These are phyloP conservation scores for Drosophila niveifrons DNA, from an alignment of 2,888 invertebrate species.

Conservation along the genomic window DNA sequence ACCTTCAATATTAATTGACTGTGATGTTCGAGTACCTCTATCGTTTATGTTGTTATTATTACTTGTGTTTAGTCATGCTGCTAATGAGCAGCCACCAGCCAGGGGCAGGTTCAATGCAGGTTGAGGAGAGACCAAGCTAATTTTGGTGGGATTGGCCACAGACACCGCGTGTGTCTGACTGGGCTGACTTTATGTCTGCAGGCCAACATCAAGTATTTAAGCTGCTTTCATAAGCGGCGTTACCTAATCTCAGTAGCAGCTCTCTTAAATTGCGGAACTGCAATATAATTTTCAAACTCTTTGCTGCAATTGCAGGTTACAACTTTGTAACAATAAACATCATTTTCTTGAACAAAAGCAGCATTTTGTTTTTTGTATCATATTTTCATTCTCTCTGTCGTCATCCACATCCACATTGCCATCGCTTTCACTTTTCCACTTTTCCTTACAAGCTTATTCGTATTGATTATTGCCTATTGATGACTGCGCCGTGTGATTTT, in stretches of 20 bases:
- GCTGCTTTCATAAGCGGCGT: slow-evolving; percentile 51
- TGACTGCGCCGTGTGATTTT: slow-evolving; percentile 45
- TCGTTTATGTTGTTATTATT: slow-evolving; percentile 60
- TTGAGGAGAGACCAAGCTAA: slow-evolving; percentile 21
- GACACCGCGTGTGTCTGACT: slow-evolving; percentile 36
- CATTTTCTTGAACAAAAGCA: slow-evolving; percentile 54
- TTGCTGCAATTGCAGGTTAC: slow-evolving; percentile 33
- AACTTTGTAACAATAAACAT: slow-evolving; percentile 48
- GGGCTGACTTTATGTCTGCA: slow-evolving; percentile 10
- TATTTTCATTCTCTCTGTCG: slow-evolving; percentile 58
- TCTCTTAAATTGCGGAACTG: slow-evolving; percentile 66
- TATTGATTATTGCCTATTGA: slow-evolving; percentile 74
- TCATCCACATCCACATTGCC: slow-evolving; percentile 3
- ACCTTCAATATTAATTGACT: slow-evolving; percentile 77
- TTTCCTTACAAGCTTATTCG: slow-evolving; percentile 61
- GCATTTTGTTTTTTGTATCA: slow-evolving; percentile 23
- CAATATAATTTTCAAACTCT: slow-evolving; percentile 52
- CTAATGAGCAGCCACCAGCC: slow-evolving; percentile 71
- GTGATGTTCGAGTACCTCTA: slow-evolving; percentile 42
- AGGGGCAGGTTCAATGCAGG: slow-evolving; percentile 52
- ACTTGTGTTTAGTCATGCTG: slow-evolving; percentile 60
- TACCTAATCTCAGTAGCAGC: slow-evolving; percentile 63
- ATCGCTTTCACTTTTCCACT: slow-evolving; percentile 78
- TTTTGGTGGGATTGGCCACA: slow-evolving; percentile 53
- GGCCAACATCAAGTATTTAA: slow-evolving; percentile 42